Evolutionary conservation across 1,140 invertebrate species (phyloP).

Genomic region (Manduca sexta): DNA sequence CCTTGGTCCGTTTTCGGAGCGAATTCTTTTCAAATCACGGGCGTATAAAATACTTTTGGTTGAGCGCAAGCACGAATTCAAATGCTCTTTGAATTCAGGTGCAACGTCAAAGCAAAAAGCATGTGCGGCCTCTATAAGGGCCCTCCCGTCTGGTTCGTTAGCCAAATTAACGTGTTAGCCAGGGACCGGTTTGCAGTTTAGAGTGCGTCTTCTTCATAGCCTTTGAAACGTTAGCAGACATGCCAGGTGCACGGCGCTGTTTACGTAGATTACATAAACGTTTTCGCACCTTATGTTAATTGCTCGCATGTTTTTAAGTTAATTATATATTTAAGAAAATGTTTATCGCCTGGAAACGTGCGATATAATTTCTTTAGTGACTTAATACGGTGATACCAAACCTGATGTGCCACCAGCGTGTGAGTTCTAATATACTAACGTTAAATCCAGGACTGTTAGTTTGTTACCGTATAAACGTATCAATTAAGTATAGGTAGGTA

Average conservation of each 20-base stretch:
- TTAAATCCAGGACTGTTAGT: too few relatives aligned
- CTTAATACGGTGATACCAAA: too few relatives aligned
- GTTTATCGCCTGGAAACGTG: too few relatives aligned
- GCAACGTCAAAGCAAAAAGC: constrained; percentile 34
- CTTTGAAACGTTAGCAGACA: constrained; percentile 17
- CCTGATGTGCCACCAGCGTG: too few relatives aligned
- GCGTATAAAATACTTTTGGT: constrained; percentile 1
- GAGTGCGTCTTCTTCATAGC: constrained; percentile 31
- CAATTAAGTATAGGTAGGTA: too few relatives aligned
- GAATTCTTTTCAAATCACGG: too few relatives aligned
- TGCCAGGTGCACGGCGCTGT: neutral
- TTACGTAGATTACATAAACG: neutral
- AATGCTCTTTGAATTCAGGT: constrained; percentile 21
- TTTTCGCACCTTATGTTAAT: neutral
- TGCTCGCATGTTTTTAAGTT: neutral
- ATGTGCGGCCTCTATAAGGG: constrained; percentile 37
- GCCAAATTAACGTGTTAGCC: constrained; percentile 54
- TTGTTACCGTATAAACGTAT: too few relatives aligned
- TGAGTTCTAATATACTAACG: too few relatives aligned
- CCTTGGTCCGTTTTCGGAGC: too few relatives aligned
- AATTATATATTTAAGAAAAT: neutral
- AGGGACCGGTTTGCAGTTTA: constrained; percentile 33
- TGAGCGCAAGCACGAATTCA: neutral
- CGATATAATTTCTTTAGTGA: too few relatives aligned
- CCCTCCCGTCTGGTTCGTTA: constrained; percentile 51